Conservation (phyloP, 2,888 invertebrate species). For the Rhimphoctona megacephalus region DNA sequence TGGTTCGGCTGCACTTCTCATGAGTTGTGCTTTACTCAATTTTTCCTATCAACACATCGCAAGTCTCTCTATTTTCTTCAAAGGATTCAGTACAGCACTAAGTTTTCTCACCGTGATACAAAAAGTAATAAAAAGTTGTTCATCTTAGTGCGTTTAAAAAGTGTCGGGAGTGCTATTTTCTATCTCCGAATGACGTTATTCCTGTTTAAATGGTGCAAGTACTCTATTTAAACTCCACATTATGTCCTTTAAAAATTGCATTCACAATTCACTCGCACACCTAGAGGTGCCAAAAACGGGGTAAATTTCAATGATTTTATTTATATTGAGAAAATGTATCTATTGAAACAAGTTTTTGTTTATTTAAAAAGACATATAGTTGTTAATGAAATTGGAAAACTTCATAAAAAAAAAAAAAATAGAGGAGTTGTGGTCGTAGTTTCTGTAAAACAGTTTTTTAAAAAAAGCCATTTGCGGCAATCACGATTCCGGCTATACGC, state of each 20-base stretch:
- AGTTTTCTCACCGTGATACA: conserved; percentile 39
- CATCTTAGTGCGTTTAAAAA: background rate
- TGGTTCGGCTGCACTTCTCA: background rate
- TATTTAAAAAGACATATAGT: too few species aligned
- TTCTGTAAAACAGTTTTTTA: too few species aligned
- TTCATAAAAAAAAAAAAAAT: too few species aligned
- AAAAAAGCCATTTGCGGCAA: too few species aligned
- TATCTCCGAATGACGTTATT: background rate
- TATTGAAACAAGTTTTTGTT: too few species aligned
- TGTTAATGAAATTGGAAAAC: too few species aligned
- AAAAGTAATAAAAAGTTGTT: conserved; percentile 35
- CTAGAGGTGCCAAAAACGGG: too few species aligned
- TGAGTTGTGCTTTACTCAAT: conserved; percentile 36
- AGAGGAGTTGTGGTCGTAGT: too few species aligned
- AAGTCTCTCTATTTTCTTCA: conserved; percentile 39
- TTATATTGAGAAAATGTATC: too few species aligned
- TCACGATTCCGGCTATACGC: too few species aligned
- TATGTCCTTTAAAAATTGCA: background rate
- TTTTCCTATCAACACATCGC: conserved; percentile 45
- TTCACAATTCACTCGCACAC: background rate
- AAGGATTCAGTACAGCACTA: conserved; percentile 41
- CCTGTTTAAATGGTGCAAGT: background rate
- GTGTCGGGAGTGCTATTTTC: background rate
- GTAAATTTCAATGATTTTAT: too few species aligned
- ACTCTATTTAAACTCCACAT: background rate